A percentile compares a stretch with the other conserved stretches of the same genome.
Evolutionary conservation across 2,888 invertebrate species (phyloP).

Genomic region (Oasisia sp.): DNA sequence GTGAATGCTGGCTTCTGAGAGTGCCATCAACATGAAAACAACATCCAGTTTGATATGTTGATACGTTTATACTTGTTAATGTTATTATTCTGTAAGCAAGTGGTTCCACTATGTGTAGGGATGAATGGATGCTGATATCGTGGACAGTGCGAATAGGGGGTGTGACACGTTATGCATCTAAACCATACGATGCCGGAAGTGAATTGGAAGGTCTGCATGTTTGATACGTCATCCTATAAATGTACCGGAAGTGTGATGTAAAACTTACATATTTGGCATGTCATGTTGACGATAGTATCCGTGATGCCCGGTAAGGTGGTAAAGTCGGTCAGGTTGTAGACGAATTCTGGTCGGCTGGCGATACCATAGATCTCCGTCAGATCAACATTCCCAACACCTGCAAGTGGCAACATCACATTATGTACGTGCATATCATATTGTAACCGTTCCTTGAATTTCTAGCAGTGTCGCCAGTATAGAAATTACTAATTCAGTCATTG

Average conservation of each 20-base stretch:
- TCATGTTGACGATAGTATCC: neutral
- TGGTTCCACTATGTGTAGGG: no score
- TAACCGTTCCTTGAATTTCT: no score
- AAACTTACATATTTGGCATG: neutral
- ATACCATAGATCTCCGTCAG: neutral
- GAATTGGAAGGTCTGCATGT: neutral
- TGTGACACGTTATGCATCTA: neutral
- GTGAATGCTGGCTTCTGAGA: no score
- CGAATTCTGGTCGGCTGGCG: neutral
- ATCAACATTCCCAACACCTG: neutral
- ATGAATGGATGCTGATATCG: no score
- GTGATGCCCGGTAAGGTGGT: neutral
- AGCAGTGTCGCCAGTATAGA: neutral
- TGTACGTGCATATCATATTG: neutral
- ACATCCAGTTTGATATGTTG: no score
- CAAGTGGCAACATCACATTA: neutral
- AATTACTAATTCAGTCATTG: neutral
- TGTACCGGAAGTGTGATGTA: neutral
- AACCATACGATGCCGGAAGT: neutral
- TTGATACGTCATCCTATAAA: neutral
- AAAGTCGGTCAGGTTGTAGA: neutral
- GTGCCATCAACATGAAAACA: no score
- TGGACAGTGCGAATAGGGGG: no score
- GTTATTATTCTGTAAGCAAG: no score
- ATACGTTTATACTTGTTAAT: no score